phyloP scores from a whole-genome alignment of 1,140 invertebrate species.

The Brachionus paranguensis region DNA sequence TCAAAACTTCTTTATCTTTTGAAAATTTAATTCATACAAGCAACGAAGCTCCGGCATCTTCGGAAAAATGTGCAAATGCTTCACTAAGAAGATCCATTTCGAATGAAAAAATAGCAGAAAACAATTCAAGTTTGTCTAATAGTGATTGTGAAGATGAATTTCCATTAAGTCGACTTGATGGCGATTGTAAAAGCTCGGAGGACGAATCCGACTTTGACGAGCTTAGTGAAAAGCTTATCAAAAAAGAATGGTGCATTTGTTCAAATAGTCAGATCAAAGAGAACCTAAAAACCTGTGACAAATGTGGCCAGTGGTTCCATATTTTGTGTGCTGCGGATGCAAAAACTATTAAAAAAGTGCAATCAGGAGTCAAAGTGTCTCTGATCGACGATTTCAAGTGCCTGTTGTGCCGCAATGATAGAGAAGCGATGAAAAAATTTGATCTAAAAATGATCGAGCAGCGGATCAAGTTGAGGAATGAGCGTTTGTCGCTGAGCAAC shows the following conservation, averaged over 20 bases:
- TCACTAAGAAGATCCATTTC: background rate
- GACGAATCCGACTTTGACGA: background rate
- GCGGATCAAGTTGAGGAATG: background rate
- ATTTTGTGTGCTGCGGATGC: background rate
- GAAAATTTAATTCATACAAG: too few species aligned
- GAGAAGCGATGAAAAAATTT: slow-evolving; percentile 9
- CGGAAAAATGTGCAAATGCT: background rate
- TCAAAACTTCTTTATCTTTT: too few species aligned
- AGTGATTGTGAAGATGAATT: background rate
- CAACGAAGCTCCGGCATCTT: too few species aligned
- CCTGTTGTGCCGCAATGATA: background rate
- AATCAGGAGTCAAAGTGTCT: background rate
- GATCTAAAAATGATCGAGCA: background rate
- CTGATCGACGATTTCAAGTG: background rate
- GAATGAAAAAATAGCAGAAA: background rate
- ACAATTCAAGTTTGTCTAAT: background rate
- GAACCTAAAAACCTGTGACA: background rate
- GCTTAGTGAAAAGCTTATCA: background rate
- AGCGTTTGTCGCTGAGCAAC: background rate
- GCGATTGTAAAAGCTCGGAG: background rate
- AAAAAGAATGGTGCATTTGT: slow-evolving; percentile 18
- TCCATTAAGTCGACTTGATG: background rate
- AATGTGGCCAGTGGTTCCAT: background rate
- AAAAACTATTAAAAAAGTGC: background rate
- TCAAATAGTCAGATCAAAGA: background rate